These are phyloP conservation scores for Trimorus sp. DNA, from an alignment of 2,888 invertebrate genomes.

Conservation along the genomic window DNA sequence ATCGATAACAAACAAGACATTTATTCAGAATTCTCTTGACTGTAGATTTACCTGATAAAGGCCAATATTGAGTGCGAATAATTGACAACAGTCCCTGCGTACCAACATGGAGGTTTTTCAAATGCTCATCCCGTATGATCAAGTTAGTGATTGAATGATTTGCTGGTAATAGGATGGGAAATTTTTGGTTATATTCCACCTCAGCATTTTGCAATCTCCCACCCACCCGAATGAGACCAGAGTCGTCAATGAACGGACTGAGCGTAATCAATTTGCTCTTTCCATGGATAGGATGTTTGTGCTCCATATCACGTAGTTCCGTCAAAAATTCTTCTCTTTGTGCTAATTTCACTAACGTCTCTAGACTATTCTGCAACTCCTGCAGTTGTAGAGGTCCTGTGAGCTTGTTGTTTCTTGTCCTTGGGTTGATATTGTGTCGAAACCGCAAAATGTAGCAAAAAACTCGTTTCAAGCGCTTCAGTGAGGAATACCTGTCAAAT, in stretches of 20 bases:
- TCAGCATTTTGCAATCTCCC: constrained; percentile 15
- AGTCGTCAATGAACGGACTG: constrained; percentile 15
- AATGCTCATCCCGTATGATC: constrained; percentile 21
- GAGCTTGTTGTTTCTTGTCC: too few relatives aligned
- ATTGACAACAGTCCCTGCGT: background rate
- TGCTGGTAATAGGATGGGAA: constrained; percentile 22
- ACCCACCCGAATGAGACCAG: constrained; percentile 16
- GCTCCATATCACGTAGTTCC: background rate
- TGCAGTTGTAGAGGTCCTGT: too few relatives aligned
- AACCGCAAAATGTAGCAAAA: too few relatives aligned
- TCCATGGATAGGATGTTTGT: background rate
- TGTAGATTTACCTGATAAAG: constrained; percentile 9
- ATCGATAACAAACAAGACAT: constrained; percentile 30
- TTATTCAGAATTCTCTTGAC: constrained; percentile 2
- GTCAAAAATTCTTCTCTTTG: background rate
- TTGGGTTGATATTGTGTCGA: too few relatives aligned
- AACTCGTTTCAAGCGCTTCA: background rate
- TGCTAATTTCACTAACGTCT: background rate
- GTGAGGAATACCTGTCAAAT: background rate
- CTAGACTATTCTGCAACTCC: background rate
- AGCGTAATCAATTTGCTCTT: constrained; percentile 2
- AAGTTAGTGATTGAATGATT: constrained; percentile 28
- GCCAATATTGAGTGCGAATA: constrained; percentile 30
- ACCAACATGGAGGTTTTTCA: constrained; percentile 31
- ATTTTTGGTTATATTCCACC: constrained; percentile 14